Evolutionary conservation across 1,140 invertebrate species (phyloP), one percentile per base, ranked within the genome.

Genomic region (Palaemon carinicauda): DNA sequence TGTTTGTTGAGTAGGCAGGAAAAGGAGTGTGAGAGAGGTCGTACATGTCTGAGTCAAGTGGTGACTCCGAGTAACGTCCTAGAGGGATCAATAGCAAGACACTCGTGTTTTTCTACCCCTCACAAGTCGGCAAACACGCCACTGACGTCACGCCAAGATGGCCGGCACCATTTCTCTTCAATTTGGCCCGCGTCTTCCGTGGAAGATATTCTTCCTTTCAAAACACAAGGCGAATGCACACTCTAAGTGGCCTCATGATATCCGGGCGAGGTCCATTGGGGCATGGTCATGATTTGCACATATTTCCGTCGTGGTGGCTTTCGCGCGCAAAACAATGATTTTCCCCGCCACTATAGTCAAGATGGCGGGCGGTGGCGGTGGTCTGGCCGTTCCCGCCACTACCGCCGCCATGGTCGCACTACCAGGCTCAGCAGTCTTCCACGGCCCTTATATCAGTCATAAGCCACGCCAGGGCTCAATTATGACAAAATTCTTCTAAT

Each of bases 401-500:
- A 65, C 82, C 29, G 75, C 33, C 79, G 82, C 52, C 84, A 56
- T 81, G 73, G 79, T 56, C 80, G 50, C 51, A 89, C 88, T 89
- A 86, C 54, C 71, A 31, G 65, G 56, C 51, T 60, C 84, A 71
- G 41, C 69, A 78, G 84, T 87, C 84, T 87, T 87, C 80, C 75
- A 24, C 84, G 52, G 73, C 73, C 85, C 88, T 89, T 89, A 89
- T 89, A 89, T 89, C 85, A 87, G 80, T 89, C 88, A 89, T 89
- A 89, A 89, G 81, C 86, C 77, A 54, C 65, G 65, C 84, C 84
- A 81, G 24, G 88, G 80, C 85, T 89, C 88, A 89, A 89, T 89
- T 89, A 89, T 89, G 88, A 89, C 88, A 87, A 89, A 89, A 89
- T 89, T 89, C 81, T 87, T 83, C 80, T 89, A 87, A 89, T 89